Conservation (phyloP, 92 coral and sea anemone species). For the Phenganax marumi region DNA sequence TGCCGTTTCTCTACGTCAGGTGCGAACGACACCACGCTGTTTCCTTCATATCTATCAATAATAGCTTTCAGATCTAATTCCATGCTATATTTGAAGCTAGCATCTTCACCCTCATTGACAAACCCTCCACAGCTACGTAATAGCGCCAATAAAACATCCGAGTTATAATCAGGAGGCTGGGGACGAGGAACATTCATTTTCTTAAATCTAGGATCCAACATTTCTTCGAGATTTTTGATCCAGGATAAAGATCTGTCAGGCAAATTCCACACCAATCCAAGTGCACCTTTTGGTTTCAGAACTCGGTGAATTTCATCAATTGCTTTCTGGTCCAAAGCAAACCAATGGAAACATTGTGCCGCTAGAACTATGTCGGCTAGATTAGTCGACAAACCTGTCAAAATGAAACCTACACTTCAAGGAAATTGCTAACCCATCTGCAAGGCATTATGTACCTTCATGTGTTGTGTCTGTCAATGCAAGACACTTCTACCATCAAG, state of each 20-base stretch:
- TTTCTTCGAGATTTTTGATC: conserved; percentile 69
- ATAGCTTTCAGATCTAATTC: conserved; percentile 12
- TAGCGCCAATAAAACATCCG: not conserved
- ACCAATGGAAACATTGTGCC: conserved; percentile 89
- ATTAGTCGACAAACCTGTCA: conserved; percentile 60
- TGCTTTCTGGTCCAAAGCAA: conserved; percentile 60
- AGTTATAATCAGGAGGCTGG: not conserved
- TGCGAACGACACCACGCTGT: conserved; percentile 67
- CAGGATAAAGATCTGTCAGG: conserved; percentile 69
- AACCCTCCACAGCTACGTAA: conserved; percentile 25
- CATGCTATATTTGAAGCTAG: not conserved
- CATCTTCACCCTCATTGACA: not conserved
- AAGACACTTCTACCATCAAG: too few species aligned
- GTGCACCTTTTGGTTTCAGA: conserved; percentile 73
- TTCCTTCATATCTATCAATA: conserved; percentile 27
- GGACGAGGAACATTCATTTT: not conserved
- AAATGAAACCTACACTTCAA: not conserved
- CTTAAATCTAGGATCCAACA: conserved; percentile 37
- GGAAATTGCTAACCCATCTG: too few species aligned
- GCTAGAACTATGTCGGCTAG: conserved; percentile 65
- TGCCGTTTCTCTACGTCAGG: conserved; percentile 52
- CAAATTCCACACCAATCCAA: conserved; percentile 81
- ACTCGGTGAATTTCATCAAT: conserved; percentile 78
- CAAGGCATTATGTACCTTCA: too few species aligned
- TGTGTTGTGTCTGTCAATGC: too few species aligned